Base-by-base conservation (phyloP, 2,113 vertebrate genomes). In the Toxotes jaculatrix region DNA sequence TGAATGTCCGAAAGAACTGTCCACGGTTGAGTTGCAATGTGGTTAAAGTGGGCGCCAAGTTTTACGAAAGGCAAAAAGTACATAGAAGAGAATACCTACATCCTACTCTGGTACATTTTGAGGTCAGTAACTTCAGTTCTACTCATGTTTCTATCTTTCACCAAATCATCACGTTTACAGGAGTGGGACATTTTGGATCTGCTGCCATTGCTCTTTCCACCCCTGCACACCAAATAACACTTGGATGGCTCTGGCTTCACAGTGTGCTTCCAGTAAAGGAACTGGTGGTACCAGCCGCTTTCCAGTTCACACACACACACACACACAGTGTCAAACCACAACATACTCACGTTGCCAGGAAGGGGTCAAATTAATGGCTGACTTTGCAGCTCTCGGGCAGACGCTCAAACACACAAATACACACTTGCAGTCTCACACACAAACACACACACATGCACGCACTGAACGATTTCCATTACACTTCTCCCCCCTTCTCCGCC, bases 361-460 rank as follows among this genome's bases (percentile, higher is more conserved):
- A 94, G 87, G 79, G 92, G 91, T 93, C 93, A 93, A 90, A 92
- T 91, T 88, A 91, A 92, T 88, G 90, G 89, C 92, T 93, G 92
- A 93, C 90, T 92, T 84, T 90, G 91, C 89, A 91, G 89, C 88
- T 89, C 74, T 87, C 3, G 71, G 87, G 90, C 89, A 91, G 77
- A 86, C 60, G 11, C 82, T 61, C 88, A 82, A 31, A 79, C 81
- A 83, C 90, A 85, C 79, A 80, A 5, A 67, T 5, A 59, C 59
- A 74, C 47, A 63, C 77, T 45, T 21, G 9, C 61, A 59, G 14
- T 21, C 43, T n/a, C 82, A 42, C 77, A 21, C 74, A 64, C 67
- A 34, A 59, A 76, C 77, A 74, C 79, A 63, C 23, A 65, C 62
- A 16, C 47, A 55, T 47, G 53, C 73, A 71, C 69, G 60, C 68